phyloP scores from a whole-genome alignment of 2,797 vertebrate species.

The Craterocephalus amniculus region DNA sequence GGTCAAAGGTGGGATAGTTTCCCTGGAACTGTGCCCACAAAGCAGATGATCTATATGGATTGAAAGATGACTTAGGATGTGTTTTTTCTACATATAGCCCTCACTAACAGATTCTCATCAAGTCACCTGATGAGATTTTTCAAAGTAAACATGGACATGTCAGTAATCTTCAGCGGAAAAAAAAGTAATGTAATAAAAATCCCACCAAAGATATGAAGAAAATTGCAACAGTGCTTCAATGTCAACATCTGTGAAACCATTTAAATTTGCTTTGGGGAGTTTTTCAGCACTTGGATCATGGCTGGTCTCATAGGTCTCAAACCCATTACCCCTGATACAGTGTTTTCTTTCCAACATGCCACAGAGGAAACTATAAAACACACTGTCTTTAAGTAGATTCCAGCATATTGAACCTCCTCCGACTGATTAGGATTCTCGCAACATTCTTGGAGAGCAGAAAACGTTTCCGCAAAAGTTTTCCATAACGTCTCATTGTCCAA shows the following conservation, averaged over 20 bases:
- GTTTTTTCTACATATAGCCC: background rate
- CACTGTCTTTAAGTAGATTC: constrained; percentile 4
- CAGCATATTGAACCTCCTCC: constrained; percentile 4
- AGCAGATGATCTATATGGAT: constrained; percentile 13
- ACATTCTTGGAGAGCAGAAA: constrained; percentile 36
- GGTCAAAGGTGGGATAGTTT: constrained; percentile 35
- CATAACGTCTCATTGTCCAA: constrained; percentile 44
- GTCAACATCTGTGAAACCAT: background rate
- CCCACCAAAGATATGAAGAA: background rate
- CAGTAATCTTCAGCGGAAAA: background rate
- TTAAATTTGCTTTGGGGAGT: background rate
- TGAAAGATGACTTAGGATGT: background rate
- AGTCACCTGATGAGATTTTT: background rate
- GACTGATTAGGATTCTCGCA: constrained; percentile 39
- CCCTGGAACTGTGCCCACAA: constrained; percentile 43
- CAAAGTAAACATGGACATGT: constrained; percentile 23
- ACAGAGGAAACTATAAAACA: constrained; percentile 23
- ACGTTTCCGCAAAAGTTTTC: constrained; percentile 46
- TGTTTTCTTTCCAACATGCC: constrained; percentile 33
- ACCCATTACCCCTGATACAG: background rate
- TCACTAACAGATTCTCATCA: constrained; percentile 16
- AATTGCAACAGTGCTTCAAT: background rate
- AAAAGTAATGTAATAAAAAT: background rate
- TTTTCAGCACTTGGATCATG: constrained; percentile 10
- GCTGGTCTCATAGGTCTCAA: constrained; percentile 3